Evolutionary conservation across 1,140 invertebrate species (phyloP), one percentile per base, ranked within the genome.

Genomic region (Drosophila santomea): DNA sequence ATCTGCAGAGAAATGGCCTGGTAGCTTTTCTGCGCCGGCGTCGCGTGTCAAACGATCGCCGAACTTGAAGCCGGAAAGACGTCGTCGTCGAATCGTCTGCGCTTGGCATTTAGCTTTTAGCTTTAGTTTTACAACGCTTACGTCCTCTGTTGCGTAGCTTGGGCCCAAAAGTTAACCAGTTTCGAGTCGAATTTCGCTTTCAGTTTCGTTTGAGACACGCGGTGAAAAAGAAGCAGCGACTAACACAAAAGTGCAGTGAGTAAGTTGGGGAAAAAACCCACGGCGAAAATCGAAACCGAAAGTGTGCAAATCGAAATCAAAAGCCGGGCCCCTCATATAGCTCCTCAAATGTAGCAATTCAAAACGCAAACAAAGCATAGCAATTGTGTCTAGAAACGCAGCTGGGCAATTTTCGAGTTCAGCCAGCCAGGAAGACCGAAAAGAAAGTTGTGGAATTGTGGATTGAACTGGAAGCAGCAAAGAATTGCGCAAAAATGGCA

Each of bases 21-120:
- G 58, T 36, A 60, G 71, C 63, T 63, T 77, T 61, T 83, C 59
- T 50, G 59, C 75, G 66, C 38, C 38, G 79, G 60, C 62, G 57
- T 83, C 83, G 83, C 84, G 84, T 86, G 83, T 86, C 83, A 86
- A 82, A 88, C 83, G 84, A 88, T 44, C 79, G 80, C 71, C 75
- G 60, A 63, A 80, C 84, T 82, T 59, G 39, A 78, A 80, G 75
- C 83, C 80, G 83, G 72, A 75, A 81, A 86, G 82, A 86, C 82
- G 83, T 86, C 23, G 61, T 11, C 64, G 45, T 80, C 78, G 82
- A 57, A 44, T 72, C 43, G 51, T 45, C 28, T 63, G 47, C 28
- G 36, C 47, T 52, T 59, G 36, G 32, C 20, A 17, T 50, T 44
- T 50, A 39, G 25, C 20, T 25, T 50, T 44, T 50, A 39, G 25